phyloP scores from a whole-genome alignment of 2,888 invertebrate species.

The Euzetes globulus region DNA sequence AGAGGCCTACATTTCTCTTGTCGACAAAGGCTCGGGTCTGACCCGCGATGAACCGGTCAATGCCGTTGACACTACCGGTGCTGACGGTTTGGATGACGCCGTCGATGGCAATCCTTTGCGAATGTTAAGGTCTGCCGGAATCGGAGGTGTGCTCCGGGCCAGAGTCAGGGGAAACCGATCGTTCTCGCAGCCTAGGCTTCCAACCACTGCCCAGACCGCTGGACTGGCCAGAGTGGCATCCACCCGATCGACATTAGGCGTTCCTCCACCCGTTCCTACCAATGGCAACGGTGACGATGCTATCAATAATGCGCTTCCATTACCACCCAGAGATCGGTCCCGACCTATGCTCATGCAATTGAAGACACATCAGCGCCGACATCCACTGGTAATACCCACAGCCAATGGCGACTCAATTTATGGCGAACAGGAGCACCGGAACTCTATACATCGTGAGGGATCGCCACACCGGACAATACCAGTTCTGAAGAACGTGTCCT shows the following conservation, averaged over 20 bases:
- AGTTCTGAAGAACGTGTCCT: constrained; percentile 40
- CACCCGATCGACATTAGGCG: constrained; percentile 32
- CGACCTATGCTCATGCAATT: constrained; percentile 57
- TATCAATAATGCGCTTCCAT: constrained; percentile 60
- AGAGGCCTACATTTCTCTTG: constrained; percentile 82
- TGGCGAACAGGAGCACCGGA: background rate
- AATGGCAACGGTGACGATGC: constrained; percentile 40
- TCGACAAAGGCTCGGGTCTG: constrained; percentile 57
- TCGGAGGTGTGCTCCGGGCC: constrained; percentile 55
- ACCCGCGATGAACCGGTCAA: background rate
- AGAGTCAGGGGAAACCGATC: constrained; percentile 52
- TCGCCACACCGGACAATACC: constrained; percentile 32
- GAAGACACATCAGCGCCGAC: constrained; percentile 67
- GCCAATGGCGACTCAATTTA: background rate
- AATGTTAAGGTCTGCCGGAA: constrained; percentile 54
- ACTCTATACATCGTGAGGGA: background rate
- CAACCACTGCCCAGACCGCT: constrained; percentile 40
- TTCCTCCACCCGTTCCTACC: constrained; percentile 38
- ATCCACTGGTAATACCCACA: constrained; percentile 66
- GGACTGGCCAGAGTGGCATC: constrained; percentile 40
- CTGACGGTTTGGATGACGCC: constrained; percentile 45
- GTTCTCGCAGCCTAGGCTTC: constrained; percentile 44
- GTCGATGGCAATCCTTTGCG: constrained; percentile 57
- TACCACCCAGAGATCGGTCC: constrained; percentile 67
- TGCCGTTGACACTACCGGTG: constrained; percentile 44